Base-by-base conservation (phyloP, 2,888 invertebrate genomes). In the Cephus runcator region DNA sequence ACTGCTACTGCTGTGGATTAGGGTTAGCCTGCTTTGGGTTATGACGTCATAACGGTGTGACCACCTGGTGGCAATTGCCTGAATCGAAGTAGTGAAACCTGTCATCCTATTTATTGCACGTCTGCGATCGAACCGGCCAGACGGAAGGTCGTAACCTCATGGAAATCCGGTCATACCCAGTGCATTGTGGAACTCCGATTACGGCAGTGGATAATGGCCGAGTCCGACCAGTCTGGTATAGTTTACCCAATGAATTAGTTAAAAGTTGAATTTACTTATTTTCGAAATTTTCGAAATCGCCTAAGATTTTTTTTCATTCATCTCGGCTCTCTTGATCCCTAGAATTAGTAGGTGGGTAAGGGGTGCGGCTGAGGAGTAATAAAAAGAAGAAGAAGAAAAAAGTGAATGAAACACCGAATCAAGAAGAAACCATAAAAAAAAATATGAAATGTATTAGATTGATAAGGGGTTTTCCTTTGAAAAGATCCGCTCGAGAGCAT, bases 361-460 rank as follows among this genome's bases (percentile, higher is more conserved):
- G 56, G 56, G 23, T 23, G 56, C 15, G 23, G 23, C 23, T 56
- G 56, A 56, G 56, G 1, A 56, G 56, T 56, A 56, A 56, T 56
- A 56, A 56, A 56, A 23, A 56, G 23, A 56, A 56, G 23, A 4
- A 1, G 0, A 9, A 36, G 1, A 12, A 36, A 56, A 56, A 56
- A 1, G 23, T 56, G 2, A 56, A 56, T 56, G 23, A 9, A 56
- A 56, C 56, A 9, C 0, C 9, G 23, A 56, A 23, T 9, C 56
- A 56, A 56, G 56, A 9, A 56, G 71, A 79, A 77, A 75, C 79
- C 86, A 84, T 89, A 89, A 56, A 56, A 12, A 89, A 89, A 89
- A 89, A 87, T 89, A 88, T 88, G 85, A 88, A 89, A 88, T 85
- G 86, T 88, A 88, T 89, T 88, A 87, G 87, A 88, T 87, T 87